Conservation (phyloP, 1,140 invertebrate species). For the Spodoptera litura region DNA sequence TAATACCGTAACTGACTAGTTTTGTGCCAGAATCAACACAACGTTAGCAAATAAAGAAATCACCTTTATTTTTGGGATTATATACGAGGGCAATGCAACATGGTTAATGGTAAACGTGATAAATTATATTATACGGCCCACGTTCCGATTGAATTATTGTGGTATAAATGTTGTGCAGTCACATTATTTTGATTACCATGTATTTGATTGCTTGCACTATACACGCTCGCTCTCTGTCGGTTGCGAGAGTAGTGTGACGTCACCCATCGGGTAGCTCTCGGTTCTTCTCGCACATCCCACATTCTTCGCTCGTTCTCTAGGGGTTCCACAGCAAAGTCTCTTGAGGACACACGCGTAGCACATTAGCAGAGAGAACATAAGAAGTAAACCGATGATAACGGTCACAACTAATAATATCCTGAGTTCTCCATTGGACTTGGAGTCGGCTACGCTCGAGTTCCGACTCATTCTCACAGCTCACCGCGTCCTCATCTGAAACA, state of each 20-base stretch:
- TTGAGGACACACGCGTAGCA: conserved; percentile 87
- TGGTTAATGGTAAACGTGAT: conserved; percentile 2
- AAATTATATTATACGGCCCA: conserved; percentile 12
- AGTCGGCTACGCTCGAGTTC: conserved; percentile 63
- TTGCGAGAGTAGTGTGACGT: conserved; percentile 85
- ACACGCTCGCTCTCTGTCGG: conserved; percentile 86
- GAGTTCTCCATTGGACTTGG: conserved; percentile 83
- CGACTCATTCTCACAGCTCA: conserved; percentile 69
- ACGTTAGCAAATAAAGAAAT: conserved; percentile 29
- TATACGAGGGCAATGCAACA: conserved; percentile 16
- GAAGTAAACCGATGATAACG: conserved; percentile 82
- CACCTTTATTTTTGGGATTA: conserved; percentile 11
- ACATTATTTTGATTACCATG: conserved; percentile 20
- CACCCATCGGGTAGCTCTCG: conserved; percentile 84
- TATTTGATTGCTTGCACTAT: conserved; percentile 49
- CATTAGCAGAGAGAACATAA: conserved; percentile 85
- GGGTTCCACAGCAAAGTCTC: conserved; percentile 83
- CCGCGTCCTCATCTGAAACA: conserved; percentile 60
- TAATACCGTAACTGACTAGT: conserved; percentile 13
- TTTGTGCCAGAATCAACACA: conserved; percentile 15
- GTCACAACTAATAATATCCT: conserved; percentile 85
- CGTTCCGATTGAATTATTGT: conserved; percentile 16
- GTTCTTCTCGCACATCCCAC: conserved; percentile 70
- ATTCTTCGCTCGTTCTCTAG: conserved; percentile 77
- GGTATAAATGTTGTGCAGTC: conserved; percentile 9